A percentile compares a stretch with the other conserved stretches of the same genome.
phyloP scores from a whole-genome alignment of 2,797 vertebrate species.

The Crotalus adamanteus region DNA sequence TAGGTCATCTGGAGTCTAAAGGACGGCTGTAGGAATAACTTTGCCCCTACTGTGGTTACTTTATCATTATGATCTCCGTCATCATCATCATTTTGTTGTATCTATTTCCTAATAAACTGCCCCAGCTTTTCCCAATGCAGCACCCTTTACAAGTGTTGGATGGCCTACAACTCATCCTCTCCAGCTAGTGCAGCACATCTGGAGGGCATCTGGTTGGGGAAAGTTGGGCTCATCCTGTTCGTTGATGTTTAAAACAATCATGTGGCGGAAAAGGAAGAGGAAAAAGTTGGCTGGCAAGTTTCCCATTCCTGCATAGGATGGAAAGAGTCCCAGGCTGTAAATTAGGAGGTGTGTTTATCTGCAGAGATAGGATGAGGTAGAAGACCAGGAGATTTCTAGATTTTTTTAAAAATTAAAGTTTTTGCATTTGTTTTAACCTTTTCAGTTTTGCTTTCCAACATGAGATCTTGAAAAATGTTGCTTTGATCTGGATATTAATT shows the following conservation, averaged over 20 bases:
- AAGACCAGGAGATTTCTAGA: not conserved
- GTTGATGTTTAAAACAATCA: slow-evolving; percentile 33
- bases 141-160: not conserved
- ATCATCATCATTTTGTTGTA: not conserved
- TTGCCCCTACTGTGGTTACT: not conserved
- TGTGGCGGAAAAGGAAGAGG: not conserved
- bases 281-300: not conserved
- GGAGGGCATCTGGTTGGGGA: not conserved
- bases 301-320: not conserved
- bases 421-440: not conserved
- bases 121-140: not conserved
- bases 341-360: not conserved
- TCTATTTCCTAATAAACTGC: not conserved
- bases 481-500: not conserved
- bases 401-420: not conserved
- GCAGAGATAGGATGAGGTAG: not conserved
- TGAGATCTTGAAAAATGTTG: not conserved
- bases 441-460: not conserved
- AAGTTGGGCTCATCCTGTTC: slow-evolving; percentile 11
- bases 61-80: not conserved
- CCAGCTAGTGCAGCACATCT: not conserved
- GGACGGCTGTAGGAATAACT: not conserved
- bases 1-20: not conserved
- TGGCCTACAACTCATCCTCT: not conserved
- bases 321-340: not conserved